Evolutionary conservation across 2,888 invertebrate species (phyloP).

Genomic region (Aleiodes leptofemur): DNA sequence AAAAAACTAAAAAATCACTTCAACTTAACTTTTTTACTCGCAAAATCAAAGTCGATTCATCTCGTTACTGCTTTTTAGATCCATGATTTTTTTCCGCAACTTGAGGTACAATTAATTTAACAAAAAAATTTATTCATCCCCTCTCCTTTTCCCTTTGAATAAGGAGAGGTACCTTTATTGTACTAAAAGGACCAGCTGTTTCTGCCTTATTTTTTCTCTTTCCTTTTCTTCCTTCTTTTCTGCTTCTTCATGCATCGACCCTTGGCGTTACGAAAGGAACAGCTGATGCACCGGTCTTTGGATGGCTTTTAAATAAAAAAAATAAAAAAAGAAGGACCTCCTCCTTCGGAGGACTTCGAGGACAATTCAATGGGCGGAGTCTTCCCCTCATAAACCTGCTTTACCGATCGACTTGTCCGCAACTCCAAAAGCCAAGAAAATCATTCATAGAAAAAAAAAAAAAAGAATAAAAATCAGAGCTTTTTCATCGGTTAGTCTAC

Average conservation of each 20-base stretch:
- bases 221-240: conserved; percentile 44
- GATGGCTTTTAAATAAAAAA: neutral
- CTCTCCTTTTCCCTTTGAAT: conserved; percentile 25
- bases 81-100: neutral
- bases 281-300: conserved; percentile 45
- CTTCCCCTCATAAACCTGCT: neutral
- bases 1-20: no score
- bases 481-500: neutral
- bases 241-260: conserved; percentile 37
- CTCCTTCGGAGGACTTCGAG: neutral
- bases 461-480: no score
- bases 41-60: no score
- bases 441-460: no score
- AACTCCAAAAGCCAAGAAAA: no score
- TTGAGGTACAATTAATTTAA: neutral
- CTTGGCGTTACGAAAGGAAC: conserved; percentile 53
- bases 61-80: neutral
- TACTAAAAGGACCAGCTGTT: conserved; percentile 35
- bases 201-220: conserved; percentile 52
- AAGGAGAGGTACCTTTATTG: conserved; percentile 9
- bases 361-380: conserved; percentile 26
- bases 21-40: no score
- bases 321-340: neutral
- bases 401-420: no score
- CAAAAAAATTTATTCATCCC: neutral